phyloP scores from a whole-genome alignment of 1,140 invertebrate genomes.

The Drosophila fuyamai region DNA sequence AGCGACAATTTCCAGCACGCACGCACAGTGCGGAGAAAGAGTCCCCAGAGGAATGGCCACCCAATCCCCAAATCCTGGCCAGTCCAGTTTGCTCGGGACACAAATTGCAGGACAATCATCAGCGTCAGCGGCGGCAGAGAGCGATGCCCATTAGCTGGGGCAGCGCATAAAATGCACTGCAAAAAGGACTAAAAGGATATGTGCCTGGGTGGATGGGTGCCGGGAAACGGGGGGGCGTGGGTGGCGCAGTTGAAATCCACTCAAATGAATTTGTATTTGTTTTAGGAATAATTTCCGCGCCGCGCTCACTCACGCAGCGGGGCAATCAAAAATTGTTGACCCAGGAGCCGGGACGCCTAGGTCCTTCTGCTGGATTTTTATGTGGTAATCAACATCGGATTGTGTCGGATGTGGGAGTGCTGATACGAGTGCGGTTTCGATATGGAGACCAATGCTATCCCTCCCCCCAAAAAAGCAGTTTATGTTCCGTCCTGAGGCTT shows the following conservation, averaged over 20 bases:
- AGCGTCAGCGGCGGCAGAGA: slow-evolving; percentile 34
- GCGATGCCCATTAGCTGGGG: slow-evolving; percentile 55
- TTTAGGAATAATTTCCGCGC: slow-evolving; percentile 74
- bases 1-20: slow-evolving; percentile 74
- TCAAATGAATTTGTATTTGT: slow-evolving; percentile 81
- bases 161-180: slow-evolving; percentile 68
- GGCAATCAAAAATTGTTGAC: slow-evolving; percentile 76
- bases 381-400: slow-evolving; percentile 79
- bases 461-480: slow-evolving; percentile 31
- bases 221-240: background rate
- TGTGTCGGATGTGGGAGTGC: slow-evolving; percentile 72
- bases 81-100: slow-evolving; percentile 49
- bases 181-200: slow-evolving; percentile 68
- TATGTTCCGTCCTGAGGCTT: slow-evolving; percentile 53
- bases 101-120: slow-evolving; percentile 80
- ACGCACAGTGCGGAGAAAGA: slow-evolving; percentile 36
- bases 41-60: background rate
- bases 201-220: slow-evolving; percentile 17
- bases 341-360: slow-evolving; percentile 50
- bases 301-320: slow-evolving; percentile 25
- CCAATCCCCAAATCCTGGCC: slow-evolving; percentile 21
- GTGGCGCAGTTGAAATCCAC: slow-evolving; percentile 65
- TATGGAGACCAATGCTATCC: slow-evolving; percentile 32
- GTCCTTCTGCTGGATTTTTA: slow-evolving; percentile 66
- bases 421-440: slow-evolving; percentile 67